Evolutionary conservation across 2,888 invertebrate genomes (phyloP), one percentile per base, ranked within the genome.

Genomic region (Euplagia quadripunctaria): DNA sequence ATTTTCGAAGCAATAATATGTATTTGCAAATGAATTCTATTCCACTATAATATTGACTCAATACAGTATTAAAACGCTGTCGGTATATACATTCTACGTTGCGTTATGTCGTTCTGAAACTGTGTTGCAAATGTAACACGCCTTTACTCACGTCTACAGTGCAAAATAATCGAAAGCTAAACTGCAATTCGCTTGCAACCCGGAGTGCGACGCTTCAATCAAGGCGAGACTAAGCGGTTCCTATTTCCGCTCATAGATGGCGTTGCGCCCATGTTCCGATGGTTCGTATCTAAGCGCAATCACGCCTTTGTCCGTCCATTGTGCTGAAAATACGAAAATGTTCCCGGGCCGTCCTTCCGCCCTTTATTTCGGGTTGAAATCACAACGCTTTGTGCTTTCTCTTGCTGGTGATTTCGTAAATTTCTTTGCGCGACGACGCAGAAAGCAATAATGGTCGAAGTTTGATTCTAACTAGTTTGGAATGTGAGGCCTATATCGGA

Each of bases 201-300:
- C 70, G 71, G 78, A 73, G 70, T 72, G 72, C 78, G 76, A 74
- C 73, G 84, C 83, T 87, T 86, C 90, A 91, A 91, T 91, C 91
- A 88, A 84, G 81, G 85, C 82, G 81, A 80, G 86, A 87, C 90
- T 91, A 93, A 94, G 93, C 92, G 93, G 89, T 94, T 88, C 92
- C 89, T 86, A 93, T 94, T 94, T 94, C 94, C 94, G 90, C 84
- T 82, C 86, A 87, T 88, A 95, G 95, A 94, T 95, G 95, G 92
- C 93, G 91, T 82, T 90, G 89, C 81, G 80, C 82, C 86, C 79
- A 88, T 85, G 84, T 82, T 81, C 83, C 71, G 70, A 80, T 76
- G 79, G 79, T 91, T 89, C 87, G 86, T 82, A 85, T 90, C 90
- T 86, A 82, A 82, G 87, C 82, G 87, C 92, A 93, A 94, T 94